These are phyloP conservation scores for Cylloceria caligata DNA, from an alignment of 2,888 invertebrate species.

Conservation along the genomic window DNA sequence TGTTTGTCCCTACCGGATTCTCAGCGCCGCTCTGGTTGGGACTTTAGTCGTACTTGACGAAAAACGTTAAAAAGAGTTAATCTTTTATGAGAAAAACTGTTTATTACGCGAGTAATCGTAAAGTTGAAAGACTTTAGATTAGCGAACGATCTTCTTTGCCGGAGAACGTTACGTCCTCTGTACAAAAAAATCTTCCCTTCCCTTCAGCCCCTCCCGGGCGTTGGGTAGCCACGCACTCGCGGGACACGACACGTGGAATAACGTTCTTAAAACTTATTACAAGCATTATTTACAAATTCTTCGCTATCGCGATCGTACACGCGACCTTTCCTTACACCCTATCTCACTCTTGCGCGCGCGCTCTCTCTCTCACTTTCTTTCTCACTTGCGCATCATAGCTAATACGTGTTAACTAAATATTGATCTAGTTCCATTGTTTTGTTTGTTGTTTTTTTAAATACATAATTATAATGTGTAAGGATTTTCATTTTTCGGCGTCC, in stretches of 20 bases:
- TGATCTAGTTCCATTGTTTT: slow-evolving; percentile 69
- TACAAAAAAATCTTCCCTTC: slow-evolving; percentile 56
- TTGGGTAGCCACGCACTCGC: slow-evolving; percentile 43
- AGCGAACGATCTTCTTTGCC: slow-evolving; percentile 25
- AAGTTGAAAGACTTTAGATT: slow-evolving; percentile 23
- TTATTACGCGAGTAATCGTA: slow-evolving; percentile 19
- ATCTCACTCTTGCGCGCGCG: neutral
- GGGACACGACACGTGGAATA: slow-evolving; percentile 52
- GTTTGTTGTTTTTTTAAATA: slow-evolving; percentile 34
- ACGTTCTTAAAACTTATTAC: slow-evolving; percentile 65
- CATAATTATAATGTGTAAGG: slow-evolving; percentile 49
- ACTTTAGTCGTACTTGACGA: too few relatives aligned
- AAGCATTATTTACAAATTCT: slow-evolving; percentile 71
- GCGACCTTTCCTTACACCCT: slow-evolving; percentile 34
- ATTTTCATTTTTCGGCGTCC: slow-evolving; percentile 40
- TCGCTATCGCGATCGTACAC: slow-evolving; percentile 54
- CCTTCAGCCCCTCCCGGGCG: too few relatives aligned
- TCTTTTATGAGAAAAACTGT: slow-evolving; percentile 40
- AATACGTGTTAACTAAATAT: slow-evolving; percentile 69
- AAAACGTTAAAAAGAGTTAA: slow-evolving; percentile 41
- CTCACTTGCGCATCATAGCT: slow-evolving; percentile 62
- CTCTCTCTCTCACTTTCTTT: neutral
- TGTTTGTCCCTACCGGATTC: too few relatives aligned
- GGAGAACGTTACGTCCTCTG: slow-evolving; percentile 40
- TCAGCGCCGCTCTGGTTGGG: too few relatives aligned